phyloP scores from a whole-genome alignment of 2,888 invertebrate species.

The Lasioglossum oenotherae region DNA sequence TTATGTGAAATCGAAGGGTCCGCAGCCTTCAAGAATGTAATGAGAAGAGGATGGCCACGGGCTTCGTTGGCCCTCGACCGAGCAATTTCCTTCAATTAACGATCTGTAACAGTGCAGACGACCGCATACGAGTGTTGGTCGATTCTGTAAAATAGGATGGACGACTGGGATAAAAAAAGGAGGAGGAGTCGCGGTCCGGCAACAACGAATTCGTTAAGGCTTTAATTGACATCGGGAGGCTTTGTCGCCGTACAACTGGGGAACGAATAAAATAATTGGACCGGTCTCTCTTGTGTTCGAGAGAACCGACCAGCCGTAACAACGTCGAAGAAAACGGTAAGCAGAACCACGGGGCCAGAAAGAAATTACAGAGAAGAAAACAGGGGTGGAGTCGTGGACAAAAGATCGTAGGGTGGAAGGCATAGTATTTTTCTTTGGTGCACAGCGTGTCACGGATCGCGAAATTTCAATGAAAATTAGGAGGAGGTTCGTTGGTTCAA shows the following conservation, averaged over 20 bases:
- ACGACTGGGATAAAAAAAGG: background rate
- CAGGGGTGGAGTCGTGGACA: background rate
- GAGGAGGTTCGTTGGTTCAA: slow-evolving; percentile 1
- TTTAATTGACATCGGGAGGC: slow-evolving; percentile 56
- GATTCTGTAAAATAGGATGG: background rate
- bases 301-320: slow-evolving; percentile 37
- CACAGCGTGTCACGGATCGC: slow-evolving; percentile 4
- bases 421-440: slow-evolving; percentile 25
- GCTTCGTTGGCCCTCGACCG: background rate
- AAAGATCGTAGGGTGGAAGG: background rate
- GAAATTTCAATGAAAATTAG: slow-evolving; percentile 35
- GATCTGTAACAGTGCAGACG: slow-evolving; percentile 40
- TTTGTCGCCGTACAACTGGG: slow-evolving; percentile 41
- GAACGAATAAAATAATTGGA: slow-evolving; percentile 59
- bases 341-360: slow-evolving; percentile 3
- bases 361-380: slow-evolving; percentile 15
- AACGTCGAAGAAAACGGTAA: slow-evolving; percentile 22
- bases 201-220: slow-evolving; percentile 54
- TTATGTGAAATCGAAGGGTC: background rate
- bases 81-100: slow-evolving; percentile 59
- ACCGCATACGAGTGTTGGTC: background rate
- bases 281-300: slow-evolving; percentile 4
- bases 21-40: background rate
- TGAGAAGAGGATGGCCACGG: background rate
- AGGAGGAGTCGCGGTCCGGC: background rate